A percentile compares a stretch with the other conserved stretches of the same genome.
These are phyloP conservation scores for Drosophila mimica DNA, from an alignment of 2,888 invertebrate genomes.

Conservation along the genomic window DNA sequence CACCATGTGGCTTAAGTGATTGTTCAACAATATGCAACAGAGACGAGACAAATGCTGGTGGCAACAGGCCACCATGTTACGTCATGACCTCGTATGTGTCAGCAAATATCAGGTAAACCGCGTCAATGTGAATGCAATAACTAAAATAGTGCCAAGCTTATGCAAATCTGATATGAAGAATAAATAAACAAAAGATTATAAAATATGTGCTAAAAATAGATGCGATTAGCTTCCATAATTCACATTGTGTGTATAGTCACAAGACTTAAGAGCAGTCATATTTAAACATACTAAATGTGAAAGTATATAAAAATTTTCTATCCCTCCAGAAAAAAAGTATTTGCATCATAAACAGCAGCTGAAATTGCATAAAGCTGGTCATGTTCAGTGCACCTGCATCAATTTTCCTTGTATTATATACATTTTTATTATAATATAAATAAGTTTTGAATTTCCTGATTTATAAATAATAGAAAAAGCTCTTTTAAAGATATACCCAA, in stretches of 20 bases:
- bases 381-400: conserved; percentile 6
- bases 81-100: conserved; percentile 21
- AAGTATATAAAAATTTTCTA: not conserved
- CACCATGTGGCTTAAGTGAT: not conserved
- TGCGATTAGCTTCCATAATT: not conserved
- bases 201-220: not conserved
- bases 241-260: not conserved
- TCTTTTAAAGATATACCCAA: conserved; percentile 1
- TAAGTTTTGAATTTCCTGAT: not conserved
- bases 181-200: conserved; percentile 4
- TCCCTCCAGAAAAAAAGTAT: not conserved
- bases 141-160: conserved; percentile 29
- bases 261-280: not conserved
- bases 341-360: not conserved
- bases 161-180: not conserved
- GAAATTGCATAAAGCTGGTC: not conserved
- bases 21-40: conserved; percentile 8
- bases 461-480: not conserved
- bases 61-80: conserved; percentile 27
- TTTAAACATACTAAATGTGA: not conserved
- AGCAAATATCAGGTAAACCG: conserved; percentile 38
- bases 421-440: not conserved
- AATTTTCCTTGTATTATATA: not conserved
- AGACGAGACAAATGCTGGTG: conserved; percentile 4
- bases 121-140: conserved; percentile 54